These are phyloP conservation scores for Trichomalopsis sarcophagae DNA, from an alignment of 1,140 invertebrate species.

Conservation along the genomic window DNA sequence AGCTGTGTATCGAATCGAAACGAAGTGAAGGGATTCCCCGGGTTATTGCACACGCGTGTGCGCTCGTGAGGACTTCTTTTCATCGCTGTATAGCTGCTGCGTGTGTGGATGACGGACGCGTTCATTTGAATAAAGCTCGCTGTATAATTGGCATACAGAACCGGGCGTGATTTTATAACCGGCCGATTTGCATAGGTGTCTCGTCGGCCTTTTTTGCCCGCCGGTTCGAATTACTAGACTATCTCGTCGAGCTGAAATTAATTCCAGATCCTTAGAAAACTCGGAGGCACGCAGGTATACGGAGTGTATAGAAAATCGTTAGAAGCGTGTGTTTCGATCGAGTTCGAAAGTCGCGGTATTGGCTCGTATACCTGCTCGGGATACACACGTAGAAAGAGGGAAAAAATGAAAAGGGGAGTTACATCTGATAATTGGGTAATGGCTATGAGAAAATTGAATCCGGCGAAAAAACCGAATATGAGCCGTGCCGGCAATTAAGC, in stretches of 20 bases:
- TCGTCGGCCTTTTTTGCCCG: not conserved
- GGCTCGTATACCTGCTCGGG: not conserved
- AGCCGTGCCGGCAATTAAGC: slow-evolving; percentile 16
- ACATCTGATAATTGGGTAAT: slow-evolving; percentile 38
- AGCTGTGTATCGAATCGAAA: slow-evolving; percentile 11
- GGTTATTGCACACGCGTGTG: not conserved
- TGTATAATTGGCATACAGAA: not conserved
- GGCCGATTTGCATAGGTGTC: slow-evolving; percentile 12
- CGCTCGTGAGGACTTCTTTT: not conserved
- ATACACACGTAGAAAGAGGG: not conserved
- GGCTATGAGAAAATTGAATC: slow-evolving; percentile 10
- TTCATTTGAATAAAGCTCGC: slow-evolving; percentile 35
- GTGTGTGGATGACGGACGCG: not conserved
- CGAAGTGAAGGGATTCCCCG: slow-evolving; percentile 55
- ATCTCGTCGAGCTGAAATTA: not conserved
- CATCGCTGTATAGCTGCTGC: not conserved
- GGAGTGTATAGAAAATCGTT: not conserved
- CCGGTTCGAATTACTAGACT: not conserved
- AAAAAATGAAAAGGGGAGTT: not conserved
- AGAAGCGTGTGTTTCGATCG: not conserved
- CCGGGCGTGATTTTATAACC: slow-evolving; percentile 19
- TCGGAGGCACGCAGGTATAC: too few relatives aligned
- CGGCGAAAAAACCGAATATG: not conserved
- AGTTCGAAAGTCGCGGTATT: too few relatives aligned
- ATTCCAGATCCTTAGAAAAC: slow-evolving; percentile 29